Conservation (phyloP, 2,113 vertebrate species). For the Heloderma charlesbogerti region DNA sequence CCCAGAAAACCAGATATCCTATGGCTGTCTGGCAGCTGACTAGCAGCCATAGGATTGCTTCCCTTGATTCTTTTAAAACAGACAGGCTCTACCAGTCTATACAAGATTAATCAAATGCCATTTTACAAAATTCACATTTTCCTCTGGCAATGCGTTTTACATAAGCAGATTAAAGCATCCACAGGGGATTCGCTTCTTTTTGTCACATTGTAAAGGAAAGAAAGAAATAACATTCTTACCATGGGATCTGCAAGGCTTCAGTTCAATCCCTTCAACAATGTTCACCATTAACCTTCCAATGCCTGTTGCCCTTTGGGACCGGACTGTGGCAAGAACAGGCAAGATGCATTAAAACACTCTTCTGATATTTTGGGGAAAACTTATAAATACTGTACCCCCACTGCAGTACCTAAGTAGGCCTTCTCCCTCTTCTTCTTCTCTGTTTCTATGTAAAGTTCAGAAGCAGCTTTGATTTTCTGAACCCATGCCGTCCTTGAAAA, state of each 20-base stretch:
- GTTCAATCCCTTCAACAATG: conserved; percentile 96
- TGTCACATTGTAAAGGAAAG: neutral
- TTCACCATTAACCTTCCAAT: conserved; percentile 99
- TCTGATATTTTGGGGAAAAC: neutral
- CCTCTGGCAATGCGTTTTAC: neutral
- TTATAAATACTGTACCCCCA: neutral
- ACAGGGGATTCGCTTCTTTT: neutral
- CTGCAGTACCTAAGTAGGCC: conserved; percentile 89
- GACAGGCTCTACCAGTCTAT: neutral
- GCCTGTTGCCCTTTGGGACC: conserved; percentile 96
- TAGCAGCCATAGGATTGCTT: no score
- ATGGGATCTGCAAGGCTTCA: conserved; percentile 96
- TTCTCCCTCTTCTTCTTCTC: conserved; percentile 99
- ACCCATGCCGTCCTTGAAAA: conserved; percentile 95
- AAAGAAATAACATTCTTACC: conserved; percentile 77
- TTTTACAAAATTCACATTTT: neutral
- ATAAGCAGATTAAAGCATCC: neutral
- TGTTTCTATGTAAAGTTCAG: conserved; percentile 98
- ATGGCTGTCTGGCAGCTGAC: no score
- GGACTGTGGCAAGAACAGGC: conserved; percentile 77
- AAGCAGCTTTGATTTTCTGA: conserved; percentile 98
- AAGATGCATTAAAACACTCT: accelerated
- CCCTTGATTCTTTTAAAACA: neutral
- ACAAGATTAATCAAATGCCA: neutral
- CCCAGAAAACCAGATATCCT: no score